Conservation (phyloP, 2,888 invertebrate genomes). For the Callyntrura sp. region DNA sequence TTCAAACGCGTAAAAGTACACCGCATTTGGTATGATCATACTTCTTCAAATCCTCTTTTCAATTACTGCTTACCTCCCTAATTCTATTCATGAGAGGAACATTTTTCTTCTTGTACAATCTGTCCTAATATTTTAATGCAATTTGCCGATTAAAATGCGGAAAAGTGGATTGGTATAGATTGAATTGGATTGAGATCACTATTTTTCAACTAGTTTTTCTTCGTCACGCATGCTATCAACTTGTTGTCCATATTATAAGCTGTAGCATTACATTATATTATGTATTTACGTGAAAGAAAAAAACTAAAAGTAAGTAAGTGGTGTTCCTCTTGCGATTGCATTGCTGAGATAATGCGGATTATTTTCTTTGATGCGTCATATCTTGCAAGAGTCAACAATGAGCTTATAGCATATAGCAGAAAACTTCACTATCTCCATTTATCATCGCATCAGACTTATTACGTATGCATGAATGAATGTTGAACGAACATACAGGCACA, state of each 20-base stretch:
- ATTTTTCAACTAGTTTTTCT: slow-evolving; percentile 6
- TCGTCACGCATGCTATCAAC: slow-evolving; percentile 10
- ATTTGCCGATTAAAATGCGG: slow-evolving; percentile 51
- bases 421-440: slow-evolving; percentile 16
- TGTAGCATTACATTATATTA: background rate
- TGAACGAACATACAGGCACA: slow-evolving; percentile 9
- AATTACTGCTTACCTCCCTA: background rate
- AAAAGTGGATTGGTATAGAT: slow-evolving; percentile 38
- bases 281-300: background rate
- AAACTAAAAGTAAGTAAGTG: background rate
- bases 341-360: slow-evolving; percentile 2
- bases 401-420: slow-evolving; percentile 20
- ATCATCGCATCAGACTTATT: slow-evolving; percentile 17
- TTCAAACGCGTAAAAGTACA: background rate
- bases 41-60: slow-evolving; percentile 1
- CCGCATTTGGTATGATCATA: background rate
- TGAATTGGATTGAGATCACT: slow-evolving; percentile 43
- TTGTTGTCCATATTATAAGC: background rate
- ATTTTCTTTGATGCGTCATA: slow-evolving; percentile 39
- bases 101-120: slow-evolving; percentile 21
- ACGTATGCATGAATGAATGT: slow-evolving; percentile 49
- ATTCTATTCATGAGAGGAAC: background rate
- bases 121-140: slow-evolving; percentile 55
- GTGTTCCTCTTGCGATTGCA: slow-evolving; percentile 9
- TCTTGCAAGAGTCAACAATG: slow-evolving; percentile 7